These are phyloP conservation scores for Heteropelma amictum DNA, from an alignment of 2,888 invertebrate genomes.

Conservation along the genomic window DNA sequence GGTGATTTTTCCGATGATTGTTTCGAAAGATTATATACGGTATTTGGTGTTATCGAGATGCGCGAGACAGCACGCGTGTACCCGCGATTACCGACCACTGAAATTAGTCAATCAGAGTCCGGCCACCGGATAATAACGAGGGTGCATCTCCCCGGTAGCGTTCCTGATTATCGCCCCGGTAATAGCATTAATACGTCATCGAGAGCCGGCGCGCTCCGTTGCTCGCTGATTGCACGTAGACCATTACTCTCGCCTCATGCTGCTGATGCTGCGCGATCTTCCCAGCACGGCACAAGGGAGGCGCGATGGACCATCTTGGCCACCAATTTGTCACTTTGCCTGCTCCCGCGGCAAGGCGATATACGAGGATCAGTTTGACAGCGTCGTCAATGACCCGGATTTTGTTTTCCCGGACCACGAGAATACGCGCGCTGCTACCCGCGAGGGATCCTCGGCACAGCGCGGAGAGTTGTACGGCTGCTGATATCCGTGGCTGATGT, in stretches of 20 bases:
- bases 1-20: too few relatives aligned
- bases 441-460: too few relatives aligned
- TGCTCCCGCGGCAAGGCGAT: too few relatives aligned
- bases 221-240: slow-evolving; percentile 70
- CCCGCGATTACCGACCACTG: slow-evolving; percentile 59
- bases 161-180: slow-evolving; percentile 70
- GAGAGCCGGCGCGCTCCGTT: slow-evolving; percentile 66
- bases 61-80: not conserved
- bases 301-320: not conserved
- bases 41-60: not conserved
- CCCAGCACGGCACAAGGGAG: not conserved
- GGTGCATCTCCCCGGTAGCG: slow-evolving; percentile 53
- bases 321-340: slow-evolving; percentile 45
- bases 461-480: too few relatives aligned
- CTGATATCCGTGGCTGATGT: too few relatives aligned
- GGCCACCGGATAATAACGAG: slow-evolving; percentile 70
- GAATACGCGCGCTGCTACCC: too few relatives aligned
- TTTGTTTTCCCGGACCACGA: too few relatives aligned
- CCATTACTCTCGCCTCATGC: slow-evolving; percentile 15
- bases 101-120: slow-evolving; percentile 67
- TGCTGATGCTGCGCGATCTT: slow-evolving; percentile 13
- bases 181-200: slow-evolving; percentile 76
- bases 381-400: too few relatives aligned
- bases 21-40: too few relatives aligned
- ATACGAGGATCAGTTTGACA: too few relatives aligned